These are phyloP conservation scores for Phylloscopus trochiloides DNA, from an alignment of 2,113 vertebrate genomes.

Conservation along the genomic window DNA sequence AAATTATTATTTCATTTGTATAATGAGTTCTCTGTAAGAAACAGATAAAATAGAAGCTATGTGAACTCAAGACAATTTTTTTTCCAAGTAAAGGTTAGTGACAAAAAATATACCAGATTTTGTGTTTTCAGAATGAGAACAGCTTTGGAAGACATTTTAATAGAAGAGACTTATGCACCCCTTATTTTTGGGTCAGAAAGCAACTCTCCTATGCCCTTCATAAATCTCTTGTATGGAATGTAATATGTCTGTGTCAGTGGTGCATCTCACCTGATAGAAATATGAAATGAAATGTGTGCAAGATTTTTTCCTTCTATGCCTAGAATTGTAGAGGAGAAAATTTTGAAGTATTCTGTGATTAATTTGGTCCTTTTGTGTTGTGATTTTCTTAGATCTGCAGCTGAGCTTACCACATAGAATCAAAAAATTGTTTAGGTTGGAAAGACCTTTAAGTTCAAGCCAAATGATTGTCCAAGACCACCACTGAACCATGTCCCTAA, in stretches of 20 bases:
- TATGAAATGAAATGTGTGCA: neutral
- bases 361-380: neutral
- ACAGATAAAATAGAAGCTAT: neutral
- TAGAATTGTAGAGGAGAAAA: neutral
- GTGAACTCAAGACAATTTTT: neutral
- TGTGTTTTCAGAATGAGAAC: neutral
- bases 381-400: neutral
- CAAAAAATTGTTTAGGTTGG: neutral
- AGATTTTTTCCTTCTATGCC: neutral
- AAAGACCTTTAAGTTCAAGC: neutral
- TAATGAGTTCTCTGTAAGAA: neutral
- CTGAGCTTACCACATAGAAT: neutral
- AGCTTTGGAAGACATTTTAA: neutral
- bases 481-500: neutral
- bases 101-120: neutral
- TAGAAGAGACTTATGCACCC: neutral
- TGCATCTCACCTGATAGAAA: neutral
- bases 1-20: neutral
- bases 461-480: rapidly evolving
- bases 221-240: neutral
- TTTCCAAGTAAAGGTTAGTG: neutral
- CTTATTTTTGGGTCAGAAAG: neutral
- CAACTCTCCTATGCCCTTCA: neutral
- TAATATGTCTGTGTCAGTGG: neutral
- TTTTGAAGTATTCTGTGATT: neutral